These are phyloP conservation scores for Pangasius krempfi DNA, from an alignment of 2,797 vertebrate species.

Conservation along the genomic window DNA sequence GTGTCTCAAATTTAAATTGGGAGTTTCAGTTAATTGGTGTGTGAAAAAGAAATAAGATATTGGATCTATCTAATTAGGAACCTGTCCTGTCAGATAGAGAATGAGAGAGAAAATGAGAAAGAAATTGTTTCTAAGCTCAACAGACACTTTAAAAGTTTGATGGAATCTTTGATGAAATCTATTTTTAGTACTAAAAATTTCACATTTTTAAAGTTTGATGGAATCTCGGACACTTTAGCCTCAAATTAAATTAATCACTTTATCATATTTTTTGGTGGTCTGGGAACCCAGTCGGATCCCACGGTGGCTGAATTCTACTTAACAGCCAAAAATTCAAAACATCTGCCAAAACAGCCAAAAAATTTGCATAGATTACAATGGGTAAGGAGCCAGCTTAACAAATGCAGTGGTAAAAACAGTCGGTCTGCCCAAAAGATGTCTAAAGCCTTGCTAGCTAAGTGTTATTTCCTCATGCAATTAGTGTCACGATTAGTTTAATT, in stretches of 20 bases:
- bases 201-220: neutral
- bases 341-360: neutral
- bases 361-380: neutral
- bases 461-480: slow-evolving; percentile 1
- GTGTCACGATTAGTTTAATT: slow-evolving; percentile 3
- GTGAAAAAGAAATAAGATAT: slow-evolving; percentile 28
- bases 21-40: slow-evolving; percentile 33
- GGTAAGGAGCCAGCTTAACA: neutral
- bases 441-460: neutral
- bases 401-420: neutral
- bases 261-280: neutral
- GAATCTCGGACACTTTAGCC: neutral
- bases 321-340: slow-evolving; percentile 13
- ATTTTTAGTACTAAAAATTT: neutral
- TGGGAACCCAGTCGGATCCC: neutral
- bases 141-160: neutral
- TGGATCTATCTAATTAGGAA: slow-evolving; percentile 37
- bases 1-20: slow-evolving; percentile 32
- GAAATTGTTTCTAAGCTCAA: slow-evolving; percentile 3
- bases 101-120: neutral
- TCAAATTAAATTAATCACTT: neutral
- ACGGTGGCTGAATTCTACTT: neutral
- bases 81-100: slow-evolving; percentile 1
- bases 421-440: neutral
- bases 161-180: neutral